Conservation (phyloP, 2,888 invertebrate species). For the Linnaemya vulpina region DNA sequence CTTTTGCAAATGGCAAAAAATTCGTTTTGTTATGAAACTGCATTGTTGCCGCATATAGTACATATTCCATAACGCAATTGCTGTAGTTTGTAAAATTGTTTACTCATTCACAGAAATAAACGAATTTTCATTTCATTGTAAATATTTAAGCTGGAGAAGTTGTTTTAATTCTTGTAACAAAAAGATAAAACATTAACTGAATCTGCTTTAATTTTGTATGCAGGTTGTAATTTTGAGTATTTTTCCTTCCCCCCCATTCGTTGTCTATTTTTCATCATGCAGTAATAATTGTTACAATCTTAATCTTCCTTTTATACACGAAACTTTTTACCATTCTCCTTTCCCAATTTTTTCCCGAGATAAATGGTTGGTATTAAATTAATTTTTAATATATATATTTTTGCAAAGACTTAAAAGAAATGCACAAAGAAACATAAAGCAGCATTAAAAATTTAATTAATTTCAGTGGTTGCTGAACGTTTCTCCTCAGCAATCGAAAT, state of each 20-base stretch:
- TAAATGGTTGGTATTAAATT: constrained; percentile 36
- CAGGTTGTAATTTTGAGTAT: constrained; percentile 40
- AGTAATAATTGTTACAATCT: constrained; percentile 48
- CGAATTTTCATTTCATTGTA: constrained; percentile 44
- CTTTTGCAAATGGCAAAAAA: constrained; percentile 1
- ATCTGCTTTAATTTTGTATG: constrained; percentile 42
- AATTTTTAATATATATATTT: constrained; percentile 58
- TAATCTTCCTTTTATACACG: constrained; percentile 32
- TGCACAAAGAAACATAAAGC: constrained; percentile 3
- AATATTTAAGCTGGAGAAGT: constrained; percentile 49
- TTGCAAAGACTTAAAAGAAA: constrained; percentile 15
- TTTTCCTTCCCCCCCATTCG: background rate
- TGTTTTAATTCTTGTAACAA: constrained; percentile 37
- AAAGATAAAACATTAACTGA: constrained; percentile 19
- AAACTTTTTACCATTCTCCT: background rate
- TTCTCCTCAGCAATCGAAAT: background rate
- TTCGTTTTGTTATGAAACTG: constrained; percentile 14
- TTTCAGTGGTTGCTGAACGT: constrained; percentile 33
- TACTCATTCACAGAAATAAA: constrained; percentile 37
- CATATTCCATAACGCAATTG: background rate
- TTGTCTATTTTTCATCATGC: constrained; percentile 21
- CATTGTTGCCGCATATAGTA: constrained; percentile 23
- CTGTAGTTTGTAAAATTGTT: constrained; percentile 22
- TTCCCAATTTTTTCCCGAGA: background rate
- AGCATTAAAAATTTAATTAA: constrained; percentile 46